Base-by-base conservation (phyloP, 2,888 invertebrate genomes). In the Erebia ligea region DNA sequence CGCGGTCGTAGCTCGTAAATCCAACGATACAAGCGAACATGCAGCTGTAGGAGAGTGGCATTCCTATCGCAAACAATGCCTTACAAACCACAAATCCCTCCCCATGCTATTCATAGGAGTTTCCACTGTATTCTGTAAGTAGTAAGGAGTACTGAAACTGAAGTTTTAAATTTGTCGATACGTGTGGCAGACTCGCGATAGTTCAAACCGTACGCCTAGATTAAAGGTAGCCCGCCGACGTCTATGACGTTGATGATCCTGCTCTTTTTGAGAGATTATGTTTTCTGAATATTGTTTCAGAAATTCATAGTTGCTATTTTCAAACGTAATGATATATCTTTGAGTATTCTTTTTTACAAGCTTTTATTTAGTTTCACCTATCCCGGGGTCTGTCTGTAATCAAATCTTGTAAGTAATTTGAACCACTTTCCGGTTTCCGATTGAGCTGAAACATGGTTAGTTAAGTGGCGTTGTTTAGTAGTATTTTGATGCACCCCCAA, bases 11-110 rank as follows among this genome's bases (percentile, higher is more conserved):
- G 67, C 52, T 40, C 67, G 67, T 67, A 67, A 68, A 68, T 61
- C 58, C 59, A 61, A 61, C 50, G 59, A 61, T 42, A 68, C 67
- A 61, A 68, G 67, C 59, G 58, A 40, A 59, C 61, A 61, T 61
- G 58, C 67, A 48, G 59, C 67, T 61, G 67, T 59, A 40, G 67
- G 59, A 52, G 40, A 61, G 61, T 68, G 61, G 59, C 67, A 61
- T 68, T 68, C 59, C 52, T 52, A 68, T 61, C 52, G 52, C 67
- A 68, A 61, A 68, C 67, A 68, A 68, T 61, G 59, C 59, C 61
- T 61, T 61, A 34, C 25, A 57, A 50, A 68, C 67, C 67, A 68
- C 67, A 57, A 34, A 58, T 11, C 17, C 48, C 2, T 48, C 42
- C 21, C 25, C 13, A 11, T 25, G 13, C 10, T 21, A 11, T 48